These are phyloP conservation scores for Silurus asotus DNA, from an alignment of 2,113 vertebrate genomes.

Conservation along the genomic window DNA sequence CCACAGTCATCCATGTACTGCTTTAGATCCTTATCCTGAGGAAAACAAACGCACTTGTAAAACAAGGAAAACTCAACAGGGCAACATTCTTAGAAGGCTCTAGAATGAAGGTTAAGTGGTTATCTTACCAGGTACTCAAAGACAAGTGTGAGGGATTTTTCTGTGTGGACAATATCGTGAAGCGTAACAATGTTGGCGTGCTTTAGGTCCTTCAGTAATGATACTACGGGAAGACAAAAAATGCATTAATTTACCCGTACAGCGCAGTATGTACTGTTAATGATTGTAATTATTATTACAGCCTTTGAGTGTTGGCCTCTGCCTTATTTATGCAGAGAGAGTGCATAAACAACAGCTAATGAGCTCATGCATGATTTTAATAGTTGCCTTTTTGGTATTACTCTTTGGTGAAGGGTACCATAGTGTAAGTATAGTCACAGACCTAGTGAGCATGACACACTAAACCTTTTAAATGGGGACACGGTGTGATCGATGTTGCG, in stretches of 20 bases:
- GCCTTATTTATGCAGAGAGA: not conserved
- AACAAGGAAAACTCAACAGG: not conserved
- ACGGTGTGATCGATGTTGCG: not conserved
- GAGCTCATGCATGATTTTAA: not conserved
- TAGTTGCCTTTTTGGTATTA: too few relatives aligned
- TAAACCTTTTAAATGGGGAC: not conserved
- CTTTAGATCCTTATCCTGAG: constrained; percentile 96
- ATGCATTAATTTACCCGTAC: not conserved
- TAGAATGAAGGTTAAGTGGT: not conserved
- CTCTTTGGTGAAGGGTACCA: not conserved
- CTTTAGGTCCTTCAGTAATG: constrained; percentile 96
- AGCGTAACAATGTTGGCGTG: constrained; percentile 98
- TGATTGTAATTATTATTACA: not conserved
- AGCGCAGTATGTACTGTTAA: not conserved
- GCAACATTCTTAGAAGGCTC: not conserved
- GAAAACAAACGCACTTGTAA: constrained; percentile 33
- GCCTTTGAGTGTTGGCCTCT: not conserved
- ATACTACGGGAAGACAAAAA: constrained; percentile 75
- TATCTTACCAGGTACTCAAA: constrained; percentile 94
- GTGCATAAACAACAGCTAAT: not conserved
- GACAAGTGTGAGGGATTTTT: constrained; percentile 97
- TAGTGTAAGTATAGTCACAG: too few relatives aligned
- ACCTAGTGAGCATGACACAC: not conserved
- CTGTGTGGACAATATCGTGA: constrained; percentile 97
- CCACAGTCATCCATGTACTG: constrained; percentile 99